Evolutionary conservation across 2,797 vertebrate species (phyloP).

Genomic region (Gymnoscopelus braueri): DNA sequence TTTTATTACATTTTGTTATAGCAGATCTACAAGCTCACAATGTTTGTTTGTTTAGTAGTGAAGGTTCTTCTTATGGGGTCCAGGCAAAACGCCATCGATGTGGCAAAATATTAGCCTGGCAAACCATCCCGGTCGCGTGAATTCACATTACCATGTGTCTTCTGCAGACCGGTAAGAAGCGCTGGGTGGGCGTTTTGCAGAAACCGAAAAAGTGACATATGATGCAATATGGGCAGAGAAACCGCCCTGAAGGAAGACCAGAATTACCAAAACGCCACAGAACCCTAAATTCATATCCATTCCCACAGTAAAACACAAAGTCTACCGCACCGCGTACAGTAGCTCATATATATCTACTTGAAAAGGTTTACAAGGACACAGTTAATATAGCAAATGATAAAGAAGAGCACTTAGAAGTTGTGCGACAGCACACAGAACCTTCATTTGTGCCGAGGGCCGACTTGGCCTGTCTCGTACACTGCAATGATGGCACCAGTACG

Average conservation of each 20-base stretch:
- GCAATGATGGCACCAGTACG: constrained; percentile 1
- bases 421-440: neutral
- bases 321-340: no score
- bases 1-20: neutral
- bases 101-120: no score
- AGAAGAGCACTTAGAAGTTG: no score
- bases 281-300: constrained; percentile 14
- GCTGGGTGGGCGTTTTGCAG: no score
- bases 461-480: neutral
- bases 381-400: neutral
- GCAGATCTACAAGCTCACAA: no score
- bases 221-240: constrained; percentile 12
- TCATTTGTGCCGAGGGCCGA: constrained; percentile 7
- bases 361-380: constrained; percentile 9
- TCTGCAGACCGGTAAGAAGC: no score
- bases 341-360: constrained; percentile 5
- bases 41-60: no score
- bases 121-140: no score
- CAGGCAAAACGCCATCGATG: no score
- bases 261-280: constrained; percentile 23
- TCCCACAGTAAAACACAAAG: neutral
- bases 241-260: constrained; percentile 24
- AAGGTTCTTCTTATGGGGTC: no score
- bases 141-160: no score
- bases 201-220: constrained; percentile 12